Evolutionary conservation across 2,113 vertebrate species (phyloP).

Genomic region (Epinephelus moara): DNA sequence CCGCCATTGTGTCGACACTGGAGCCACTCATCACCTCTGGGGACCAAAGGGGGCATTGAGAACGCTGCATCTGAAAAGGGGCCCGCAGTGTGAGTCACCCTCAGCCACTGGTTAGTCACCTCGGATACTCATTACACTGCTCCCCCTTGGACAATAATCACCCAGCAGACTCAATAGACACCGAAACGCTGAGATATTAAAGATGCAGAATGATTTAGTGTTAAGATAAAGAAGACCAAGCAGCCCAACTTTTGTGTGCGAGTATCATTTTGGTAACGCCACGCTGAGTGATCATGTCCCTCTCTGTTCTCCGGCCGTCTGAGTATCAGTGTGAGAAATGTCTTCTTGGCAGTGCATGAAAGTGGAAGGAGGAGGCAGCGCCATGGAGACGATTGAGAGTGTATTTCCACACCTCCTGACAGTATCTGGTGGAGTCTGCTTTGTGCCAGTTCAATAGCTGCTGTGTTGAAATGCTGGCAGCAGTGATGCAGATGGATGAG

Average conservation of each 20-base stretch:
- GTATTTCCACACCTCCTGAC: slow-evolving; percentile 59
- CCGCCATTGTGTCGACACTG: slow-evolving; percentile 47
- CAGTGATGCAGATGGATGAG: slow-evolving; percentile 20
- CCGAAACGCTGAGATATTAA: slow-evolving; percentile 7
- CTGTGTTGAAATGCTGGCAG: slow-evolving; percentile 50
- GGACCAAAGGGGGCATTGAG: slow-evolving; percentile 44
- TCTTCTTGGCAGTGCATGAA: slow-evolving; percentile 67
- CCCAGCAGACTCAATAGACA: slow-evolving; percentile 30
- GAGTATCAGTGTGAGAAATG: slow-evolving; percentile 62
- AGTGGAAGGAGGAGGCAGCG: slow-evolving; percentile 28
- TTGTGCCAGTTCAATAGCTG: slow-evolving; percentile 29
- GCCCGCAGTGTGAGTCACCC: slow-evolving; percentile 60
- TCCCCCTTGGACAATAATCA: slow-evolving; percentile 53
- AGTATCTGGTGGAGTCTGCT: slow-evolving; percentile 49
- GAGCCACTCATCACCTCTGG: slow-evolving; percentile 67
- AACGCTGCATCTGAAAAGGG: slow-evolving; percentile 41
- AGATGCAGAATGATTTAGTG: slow-evolving; percentile 36
- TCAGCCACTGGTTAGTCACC: slow-evolving; percentile 68
- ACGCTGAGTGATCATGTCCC: slow-evolving; percentile 40
- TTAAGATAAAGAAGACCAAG: slow-evolving; percentile 12
- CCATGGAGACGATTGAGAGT: slow-evolving; percentile 19
- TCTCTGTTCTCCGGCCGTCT: slow-evolving; percentile 37
- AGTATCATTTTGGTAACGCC: slow-evolving; percentile 45
- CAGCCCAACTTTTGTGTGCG: slow-evolving; percentile 15
- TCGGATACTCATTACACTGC: slow-evolving; percentile 61